Conservation (phyloP, 2,113 vertebrate species). For the Megaceryle maxima region DNA sequence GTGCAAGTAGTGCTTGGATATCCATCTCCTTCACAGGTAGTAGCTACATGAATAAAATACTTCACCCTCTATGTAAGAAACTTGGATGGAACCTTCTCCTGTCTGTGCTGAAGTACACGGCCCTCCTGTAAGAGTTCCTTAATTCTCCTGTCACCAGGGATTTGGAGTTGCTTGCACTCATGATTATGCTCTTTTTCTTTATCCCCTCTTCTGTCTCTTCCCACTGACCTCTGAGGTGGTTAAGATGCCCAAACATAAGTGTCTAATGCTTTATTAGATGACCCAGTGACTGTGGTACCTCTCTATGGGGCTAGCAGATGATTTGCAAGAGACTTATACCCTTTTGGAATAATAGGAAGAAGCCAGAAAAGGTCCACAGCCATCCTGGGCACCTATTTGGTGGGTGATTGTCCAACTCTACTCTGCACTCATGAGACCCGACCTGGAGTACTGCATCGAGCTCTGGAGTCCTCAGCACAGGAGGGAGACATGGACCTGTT, state of each 20-base stretch:
- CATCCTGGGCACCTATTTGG: no score
- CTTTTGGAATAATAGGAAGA: background rate
- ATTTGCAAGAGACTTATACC: background rate
- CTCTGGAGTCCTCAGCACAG: no score
- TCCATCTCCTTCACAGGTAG: background rate
- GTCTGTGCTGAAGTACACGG: background rate
- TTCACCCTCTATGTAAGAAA: background rate
- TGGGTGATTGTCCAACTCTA: no score
- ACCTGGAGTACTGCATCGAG: no score
- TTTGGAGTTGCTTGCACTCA: background rate
- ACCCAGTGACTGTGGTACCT: background rate
- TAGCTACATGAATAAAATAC: background rate
- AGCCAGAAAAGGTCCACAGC: background rate
- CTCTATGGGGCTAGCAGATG: background rate
- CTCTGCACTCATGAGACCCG: no score
- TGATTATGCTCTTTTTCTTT: background rate
- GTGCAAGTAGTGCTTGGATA: background rate
- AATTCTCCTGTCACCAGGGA: background rate
- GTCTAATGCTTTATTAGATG: background rate
- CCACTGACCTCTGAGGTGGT: background rate
- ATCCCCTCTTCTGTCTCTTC: background rate
- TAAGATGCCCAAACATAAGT: background rate
- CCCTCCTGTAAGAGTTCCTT: background rate
- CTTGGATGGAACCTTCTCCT: background rate
- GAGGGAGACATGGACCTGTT: no score